Evolutionary conservation across 2,888 invertebrate genomes (phyloP), one percentile per base, ranked within the genome.

Genomic region (Synergus laeviventris): DNA sequence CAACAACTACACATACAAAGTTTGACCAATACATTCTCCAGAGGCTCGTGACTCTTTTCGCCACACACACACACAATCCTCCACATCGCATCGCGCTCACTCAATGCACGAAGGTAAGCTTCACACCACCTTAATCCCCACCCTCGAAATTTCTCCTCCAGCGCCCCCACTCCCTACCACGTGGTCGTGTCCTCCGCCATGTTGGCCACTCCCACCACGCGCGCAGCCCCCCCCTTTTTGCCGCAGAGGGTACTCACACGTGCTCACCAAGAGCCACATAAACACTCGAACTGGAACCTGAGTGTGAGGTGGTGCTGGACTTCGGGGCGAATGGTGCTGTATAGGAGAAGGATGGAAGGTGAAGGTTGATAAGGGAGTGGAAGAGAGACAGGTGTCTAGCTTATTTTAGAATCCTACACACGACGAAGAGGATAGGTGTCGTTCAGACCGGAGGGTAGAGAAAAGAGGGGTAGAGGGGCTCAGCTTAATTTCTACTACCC

Each of bases 401-500:
- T 88, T 87, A 89, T 89, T 89, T 87, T 85, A 86, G 87, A 89
- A 88, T 89, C 88, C 86, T 84, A 85, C 85, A 86, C 84, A 85
- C 54, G 70, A 74, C 62, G 82, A 84, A 82, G 81, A 84, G 82
- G 82, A 81, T 82, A 88, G 86, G 87, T 88, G 88, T 89, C 89
- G 86, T 86, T 86, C 82, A 82, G 83, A 8, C 3, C 16, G 59
- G 74, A 73, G 74, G 82, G 85, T 81, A 12, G 11, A 31, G 31
- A 62, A 62, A 82, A 82, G 82, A 81, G 56, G 73, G 79, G 82
- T 81, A 81, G 79, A 75, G 84, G 85, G 83, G 83, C 82, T 84
- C 83, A 88, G 89, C 87, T 89, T 89, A 89, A 89, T 89, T 89
- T 89, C 87, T 87, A 83, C 86, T 86, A 85, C 86, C 85, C 89